Evolutionary conservation across 2,113 vertebrate species (phyloP).

Genomic region (Sinocyclocheilus anophthalmus): DNA sequence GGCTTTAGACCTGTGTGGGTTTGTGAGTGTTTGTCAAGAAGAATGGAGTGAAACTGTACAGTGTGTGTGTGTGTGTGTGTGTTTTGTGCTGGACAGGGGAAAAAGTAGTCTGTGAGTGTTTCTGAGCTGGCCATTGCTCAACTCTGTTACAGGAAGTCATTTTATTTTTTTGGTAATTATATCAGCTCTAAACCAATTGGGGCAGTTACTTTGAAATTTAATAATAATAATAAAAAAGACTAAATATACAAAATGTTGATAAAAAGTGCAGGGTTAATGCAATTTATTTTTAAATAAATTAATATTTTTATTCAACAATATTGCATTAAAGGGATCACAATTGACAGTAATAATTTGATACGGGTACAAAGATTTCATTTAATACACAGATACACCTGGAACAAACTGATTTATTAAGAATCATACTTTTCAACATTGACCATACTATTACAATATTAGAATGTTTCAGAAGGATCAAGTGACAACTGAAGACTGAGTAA

Average conservation of each 20-base stretch:
- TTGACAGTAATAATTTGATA: background rate
- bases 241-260: background rate
- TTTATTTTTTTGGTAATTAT: background rate
- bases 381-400: background rate
- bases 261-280: background rate
- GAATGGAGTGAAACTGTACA: background rate
- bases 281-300: background rate
- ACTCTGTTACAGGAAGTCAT: background rate
- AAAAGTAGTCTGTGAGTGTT: constrained; percentile 63
- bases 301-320: background rate
- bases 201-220: background rate
- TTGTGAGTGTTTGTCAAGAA: background rate
- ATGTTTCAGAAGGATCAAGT: constrained; percentile 2
- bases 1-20: background rate
- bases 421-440: background rate
- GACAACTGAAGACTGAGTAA: background rate
- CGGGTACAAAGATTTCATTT: background rate
- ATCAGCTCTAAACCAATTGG: background rate
- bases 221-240: background rate
- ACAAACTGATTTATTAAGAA: background rate
- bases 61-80: no score
- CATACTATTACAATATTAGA: background rate
- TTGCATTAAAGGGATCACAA: background rate
- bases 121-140: constrained; percentile 30
- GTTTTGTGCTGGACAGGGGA: constrained; percentile 74